Conservation (phyloP, 2,113 vertebrate species). For the Eudyptes chrysolophus region DNA sequence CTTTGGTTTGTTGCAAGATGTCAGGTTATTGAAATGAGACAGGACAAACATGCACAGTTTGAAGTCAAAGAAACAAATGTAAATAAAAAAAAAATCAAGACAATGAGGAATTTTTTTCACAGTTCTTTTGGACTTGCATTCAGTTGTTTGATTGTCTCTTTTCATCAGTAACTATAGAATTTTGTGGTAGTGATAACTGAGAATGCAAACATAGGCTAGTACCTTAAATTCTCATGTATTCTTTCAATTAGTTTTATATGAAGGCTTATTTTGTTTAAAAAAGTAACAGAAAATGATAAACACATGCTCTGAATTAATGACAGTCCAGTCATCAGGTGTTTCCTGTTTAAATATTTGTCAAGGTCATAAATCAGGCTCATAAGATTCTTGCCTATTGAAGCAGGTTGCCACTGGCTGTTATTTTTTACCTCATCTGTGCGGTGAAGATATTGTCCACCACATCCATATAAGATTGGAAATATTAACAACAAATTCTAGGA, state of each 20-base stretch:
- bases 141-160: not conserved
- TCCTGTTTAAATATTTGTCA: not conserved
- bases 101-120: rapidly evolving
- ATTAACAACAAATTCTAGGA: not conserved
- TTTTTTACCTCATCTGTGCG: not conserved
- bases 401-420: not conserved
- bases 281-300: not conserved
- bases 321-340: not conserved
- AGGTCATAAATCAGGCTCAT: not conserved
- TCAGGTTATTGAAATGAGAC: not conserved
- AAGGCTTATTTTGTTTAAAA: not conserved
- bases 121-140: not conserved
- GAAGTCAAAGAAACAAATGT: not conserved
- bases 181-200: not conserved
- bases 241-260: not conserved
- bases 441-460: not conserved
- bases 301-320: not conserved
- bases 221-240: not conserved
- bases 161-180: not conserved
- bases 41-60: not conserved
- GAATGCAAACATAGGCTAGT: not conserved
- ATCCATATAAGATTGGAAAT: not conserved
- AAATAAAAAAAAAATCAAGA: not conserved
- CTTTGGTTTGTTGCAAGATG: not conserved
- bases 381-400: not conserved